Base-by-base conservation (phyloP, 1,140 invertebrate species). In the Drosophila pectinifera region DNA sequence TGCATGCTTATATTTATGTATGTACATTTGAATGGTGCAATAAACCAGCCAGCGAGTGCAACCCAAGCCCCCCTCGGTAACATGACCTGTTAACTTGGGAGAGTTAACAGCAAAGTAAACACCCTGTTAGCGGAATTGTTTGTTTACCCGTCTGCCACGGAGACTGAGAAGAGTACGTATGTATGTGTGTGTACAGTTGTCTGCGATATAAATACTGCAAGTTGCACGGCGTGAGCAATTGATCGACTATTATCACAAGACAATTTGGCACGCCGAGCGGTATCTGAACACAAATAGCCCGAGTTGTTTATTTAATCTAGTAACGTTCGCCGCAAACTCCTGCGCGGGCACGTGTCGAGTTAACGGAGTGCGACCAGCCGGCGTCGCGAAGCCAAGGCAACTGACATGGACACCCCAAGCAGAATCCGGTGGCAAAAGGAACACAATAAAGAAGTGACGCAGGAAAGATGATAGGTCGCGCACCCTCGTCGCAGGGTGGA, bases 181-280 rank as follows among this genome's bases (percentile, higher is more conserved):
- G 6, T 38, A 20, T 26, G 6, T 34, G 43, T 58, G 11, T 43
- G 18, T 43, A 43, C 54, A 73, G 69, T 14, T 73, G 69, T 73
- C 67, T 49, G 18, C 38, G 31, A n/a, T 73, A 61, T 73, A 73
- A 73, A 73, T 73, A 73, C 45, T 16, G 13, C 13, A 13, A 38
- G 16, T 22, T 38, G 36, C 36, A 41, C n/a, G 43, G 36, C 26
- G 18, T 61, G 67, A 72, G 55, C 67, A 59, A 73, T 73, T 34
- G 31, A 73, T 73, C 67, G 20, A 36, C 38, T 73, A 46, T 73
- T 73, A 73, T 73, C 55, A 73, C 55, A 73, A 51, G 31, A 73
- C 26, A 57, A 41, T 73, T 73, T 73, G 67, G 69, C 69, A 73
- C 67, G 26, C 22, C 36, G 18, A 36, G n/a, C 20, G 14, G 45